These are phyloP conservation scores for Selenia dentaria DNA, from an alignment of 2,888 invertebrate species.

Conservation along the genomic window DNA sequence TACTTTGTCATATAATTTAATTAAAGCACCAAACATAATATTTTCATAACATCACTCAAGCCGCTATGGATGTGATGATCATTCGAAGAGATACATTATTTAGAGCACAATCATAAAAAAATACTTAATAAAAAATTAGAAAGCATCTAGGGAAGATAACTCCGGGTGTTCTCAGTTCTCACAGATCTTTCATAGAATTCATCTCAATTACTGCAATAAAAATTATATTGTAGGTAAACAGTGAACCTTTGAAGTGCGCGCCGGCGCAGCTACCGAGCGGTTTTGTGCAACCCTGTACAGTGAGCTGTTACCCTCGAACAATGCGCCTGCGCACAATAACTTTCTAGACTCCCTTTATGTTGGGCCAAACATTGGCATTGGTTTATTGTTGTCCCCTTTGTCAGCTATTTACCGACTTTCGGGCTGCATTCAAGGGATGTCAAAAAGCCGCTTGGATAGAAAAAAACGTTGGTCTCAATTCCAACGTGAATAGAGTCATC, in stretches of 20 bases:
- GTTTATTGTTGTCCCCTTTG: constrained; percentile 74
- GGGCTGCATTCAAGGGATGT: constrained; percentile 70
- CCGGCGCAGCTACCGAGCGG: constrained; percentile 78
- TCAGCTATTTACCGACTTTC: constrained; percentile 81
- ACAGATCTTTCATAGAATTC: constrained; percentile 52
- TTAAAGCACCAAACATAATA: too few species aligned
- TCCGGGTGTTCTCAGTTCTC: constrained; percentile 45
- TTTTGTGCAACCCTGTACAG: constrained; percentile 74
- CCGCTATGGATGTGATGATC: too few species aligned
- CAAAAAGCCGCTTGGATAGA: constrained; percentile 47
- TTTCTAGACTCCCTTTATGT: constrained; percentile 76
- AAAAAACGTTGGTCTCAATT: constrained; percentile 63
- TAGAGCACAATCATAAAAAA: constrained; percentile 26
- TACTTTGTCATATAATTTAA: too few species aligned
- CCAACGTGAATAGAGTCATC: constrained; percentile 57
- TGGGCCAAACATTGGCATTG: constrained; percentile 81
- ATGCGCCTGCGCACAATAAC: constrained; percentile 67
- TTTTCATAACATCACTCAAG: too few species aligned
- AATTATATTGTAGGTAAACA: constrained; percentile 81
- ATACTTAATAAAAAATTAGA: constrained; percentile 60
- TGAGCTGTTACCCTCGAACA: constrained; percentile 48
- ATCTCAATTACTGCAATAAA: constrained; percentile 79
- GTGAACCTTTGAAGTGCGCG: constrained; percentile 61
- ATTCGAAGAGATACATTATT: too few species aligned
- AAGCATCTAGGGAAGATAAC: constrained; percentile 55